These are phyloP conservation scores for Pseudorhombus dupliciocellatus DNA, from an alignment of 2,113 vertebrate genomes.

Conservation along the genomic window DNA sequence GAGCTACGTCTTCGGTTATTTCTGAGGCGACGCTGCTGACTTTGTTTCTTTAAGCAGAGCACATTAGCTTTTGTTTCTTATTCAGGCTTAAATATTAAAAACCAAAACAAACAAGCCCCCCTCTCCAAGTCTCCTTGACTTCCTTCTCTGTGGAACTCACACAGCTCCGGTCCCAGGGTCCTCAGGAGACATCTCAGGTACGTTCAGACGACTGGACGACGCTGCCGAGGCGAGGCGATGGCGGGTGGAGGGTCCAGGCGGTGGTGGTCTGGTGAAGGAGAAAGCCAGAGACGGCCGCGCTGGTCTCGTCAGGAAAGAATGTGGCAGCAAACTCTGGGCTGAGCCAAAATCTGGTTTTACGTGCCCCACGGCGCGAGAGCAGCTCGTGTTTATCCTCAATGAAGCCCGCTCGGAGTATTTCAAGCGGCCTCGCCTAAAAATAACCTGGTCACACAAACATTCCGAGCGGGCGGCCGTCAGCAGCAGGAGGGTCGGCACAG, in stretches of 20 bases:
- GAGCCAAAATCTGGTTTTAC: slow-evolving; percentile 38
- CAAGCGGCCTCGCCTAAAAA: slow-evolving; percentile 88
- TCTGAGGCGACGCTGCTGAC: not conserved
- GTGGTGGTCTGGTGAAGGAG: not conserved
- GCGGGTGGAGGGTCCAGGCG: too few species aligned
- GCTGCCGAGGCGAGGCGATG: slow-evolving; percentile 6
- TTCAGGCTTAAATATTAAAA: too few species aligned
- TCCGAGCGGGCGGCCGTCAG: slow-evolving; percentile 76
- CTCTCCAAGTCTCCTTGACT: not conserved
- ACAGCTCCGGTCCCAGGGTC: slow-evolving; percentile 49
- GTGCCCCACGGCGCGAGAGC: slow-evolving; percentile 78
- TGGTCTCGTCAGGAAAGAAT: slow-evolving; percentile 11
- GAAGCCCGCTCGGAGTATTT: slow-evolving; percentile 82
- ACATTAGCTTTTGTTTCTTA: not conserved
- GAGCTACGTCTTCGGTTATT: not conserved
- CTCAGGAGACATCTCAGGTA: slow-evolving; percentile 71
- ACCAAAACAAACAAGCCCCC: not conserved
- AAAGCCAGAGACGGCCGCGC: not conserved
- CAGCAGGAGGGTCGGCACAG: slow-evolving; percentile 24
- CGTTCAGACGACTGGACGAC: slow-evolving; percentile 17
- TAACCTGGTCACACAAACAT: slow-evolving; percentile 87
- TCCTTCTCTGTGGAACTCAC: slow-evolving; percentile 5
- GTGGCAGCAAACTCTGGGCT: not conserved
- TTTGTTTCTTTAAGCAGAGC: too few species aligned
- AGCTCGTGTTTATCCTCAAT: slow-evolving; percentile 85